These are phyloP conservation scores for Fopius arisanus DNA, from an alignment of 1,140 invertebrate species.

Conservation along the genomic window DNA sequence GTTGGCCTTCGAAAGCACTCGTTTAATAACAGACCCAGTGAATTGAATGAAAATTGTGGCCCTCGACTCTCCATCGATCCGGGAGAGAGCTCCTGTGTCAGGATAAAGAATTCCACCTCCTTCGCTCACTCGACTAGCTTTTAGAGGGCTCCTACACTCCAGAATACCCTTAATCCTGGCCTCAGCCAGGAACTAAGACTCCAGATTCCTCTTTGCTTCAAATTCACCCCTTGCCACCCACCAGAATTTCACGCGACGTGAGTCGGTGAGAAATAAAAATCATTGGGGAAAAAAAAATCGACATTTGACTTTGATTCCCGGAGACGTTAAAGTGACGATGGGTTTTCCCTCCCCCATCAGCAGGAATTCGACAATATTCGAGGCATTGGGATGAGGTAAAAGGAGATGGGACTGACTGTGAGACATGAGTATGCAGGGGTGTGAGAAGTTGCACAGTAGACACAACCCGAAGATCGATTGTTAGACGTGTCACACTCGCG, in stretches of 20 bases:
- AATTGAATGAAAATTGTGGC: background rate
- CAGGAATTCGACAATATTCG: slow-evolving; percentile 2
- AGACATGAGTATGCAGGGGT: background rate
- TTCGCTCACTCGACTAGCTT: background rate
- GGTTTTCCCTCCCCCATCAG: background rate
- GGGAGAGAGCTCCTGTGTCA: background rate
- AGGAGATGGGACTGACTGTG: background rate
- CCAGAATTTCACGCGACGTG: background rate
- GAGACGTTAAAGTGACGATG: slow-evolving; percentile 1
- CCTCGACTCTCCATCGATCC: background rate
- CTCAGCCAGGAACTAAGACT: background rate
- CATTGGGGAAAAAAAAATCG: background rate
- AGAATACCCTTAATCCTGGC: background rate
- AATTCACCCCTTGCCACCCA: background rate
- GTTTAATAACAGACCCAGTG: background rate
- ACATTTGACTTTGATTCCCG: slow-evolving; percentile 7
- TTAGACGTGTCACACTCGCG: slow-evolving; percentile 1
- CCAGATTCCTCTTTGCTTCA: background rate
- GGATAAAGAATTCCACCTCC: background rate
- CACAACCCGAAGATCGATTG: background rate
- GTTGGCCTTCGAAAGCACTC: background rate
- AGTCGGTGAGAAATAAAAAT: no score
- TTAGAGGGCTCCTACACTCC: background rate
- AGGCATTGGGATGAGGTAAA: background rate
- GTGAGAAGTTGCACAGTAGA: background rate